phyloP scores from a whole-genome alignment of 2,113 vertebrate genomes.

The Dipodomys merriami region DNA sequence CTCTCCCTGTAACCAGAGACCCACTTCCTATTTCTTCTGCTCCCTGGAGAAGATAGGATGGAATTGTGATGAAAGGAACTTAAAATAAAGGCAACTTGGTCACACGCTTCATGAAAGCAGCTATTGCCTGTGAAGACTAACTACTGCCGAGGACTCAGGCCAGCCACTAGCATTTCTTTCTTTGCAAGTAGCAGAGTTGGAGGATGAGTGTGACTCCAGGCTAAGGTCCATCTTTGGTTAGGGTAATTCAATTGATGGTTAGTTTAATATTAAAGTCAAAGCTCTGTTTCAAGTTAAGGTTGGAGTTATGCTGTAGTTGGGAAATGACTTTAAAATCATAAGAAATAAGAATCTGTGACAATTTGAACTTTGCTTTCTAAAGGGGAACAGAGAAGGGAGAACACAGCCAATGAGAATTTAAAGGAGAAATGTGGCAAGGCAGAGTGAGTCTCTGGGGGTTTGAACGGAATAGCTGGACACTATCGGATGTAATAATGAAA shows the following conservation, averaged over 20 bases:
- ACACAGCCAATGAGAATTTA: background rate
- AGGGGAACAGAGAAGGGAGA: background rate
- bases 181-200: background rate
- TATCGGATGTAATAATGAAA: background rate
- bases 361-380: background rate
- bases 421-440: background rate
- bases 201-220: too few relatives aligned
- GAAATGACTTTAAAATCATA: background rate
- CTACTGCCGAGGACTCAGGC: background rate
- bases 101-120: background rate
- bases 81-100: background rate
- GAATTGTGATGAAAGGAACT: constrained; percentile 51
- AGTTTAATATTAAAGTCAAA: background rate
- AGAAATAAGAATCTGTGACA: background rate
- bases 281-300: background rate
- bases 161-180: background rate
- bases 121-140: background rate
- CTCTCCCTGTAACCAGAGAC: constrained; percentile 7
- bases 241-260: background rate
- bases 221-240: background rate
- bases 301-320: background rate
- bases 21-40: constrained; percentile 33
- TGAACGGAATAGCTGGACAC: background rate
- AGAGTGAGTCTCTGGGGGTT: background rate
- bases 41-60: constrained; percentile 57